These are phyloP conservation scores for Rissa tridactyla DNA, from an alignment of 2,113 vertebrate genomes.

Conservation along the genomic window DNA sequence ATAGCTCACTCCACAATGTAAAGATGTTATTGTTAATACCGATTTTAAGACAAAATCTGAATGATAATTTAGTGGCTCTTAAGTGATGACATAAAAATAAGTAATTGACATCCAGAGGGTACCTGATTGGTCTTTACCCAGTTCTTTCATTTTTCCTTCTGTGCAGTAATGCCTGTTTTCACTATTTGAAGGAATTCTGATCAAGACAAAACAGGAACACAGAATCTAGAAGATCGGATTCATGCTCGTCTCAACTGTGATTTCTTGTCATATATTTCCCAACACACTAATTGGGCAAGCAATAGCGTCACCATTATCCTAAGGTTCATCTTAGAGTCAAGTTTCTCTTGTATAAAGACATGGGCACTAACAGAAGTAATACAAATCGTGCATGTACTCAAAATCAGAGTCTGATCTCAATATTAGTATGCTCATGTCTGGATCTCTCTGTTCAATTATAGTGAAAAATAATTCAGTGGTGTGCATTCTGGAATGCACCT, in stretches of 20 bases:
- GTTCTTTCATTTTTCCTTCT: not conserved
- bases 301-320: not conserved
- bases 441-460: not conserved
- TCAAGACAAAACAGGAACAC: not conserved
- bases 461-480: not conserved
- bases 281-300: not conserved
- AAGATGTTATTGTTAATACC: not conserved
- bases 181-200: not conserved
- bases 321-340: not conserved
- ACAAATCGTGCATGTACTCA: not conserved
- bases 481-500: not conserved
- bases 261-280: not conserved
- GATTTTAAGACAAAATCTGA: not conserved
- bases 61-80: not conserved
- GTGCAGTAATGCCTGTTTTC: not conserved
- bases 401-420: not conserved
- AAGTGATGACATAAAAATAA: not conserved
- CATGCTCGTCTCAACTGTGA: not conserved
- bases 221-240: not conserved
- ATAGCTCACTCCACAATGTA: not conserved
- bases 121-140: not conserved
- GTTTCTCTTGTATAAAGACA: not conserved
- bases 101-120: not conserved
- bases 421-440: not conserved
- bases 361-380: not conserved